These are phyloP conservation scores for Melanophora roralis DNA, from an alignment of 2,888 invertebrate species.

Conservation along the genomic window DNA sequence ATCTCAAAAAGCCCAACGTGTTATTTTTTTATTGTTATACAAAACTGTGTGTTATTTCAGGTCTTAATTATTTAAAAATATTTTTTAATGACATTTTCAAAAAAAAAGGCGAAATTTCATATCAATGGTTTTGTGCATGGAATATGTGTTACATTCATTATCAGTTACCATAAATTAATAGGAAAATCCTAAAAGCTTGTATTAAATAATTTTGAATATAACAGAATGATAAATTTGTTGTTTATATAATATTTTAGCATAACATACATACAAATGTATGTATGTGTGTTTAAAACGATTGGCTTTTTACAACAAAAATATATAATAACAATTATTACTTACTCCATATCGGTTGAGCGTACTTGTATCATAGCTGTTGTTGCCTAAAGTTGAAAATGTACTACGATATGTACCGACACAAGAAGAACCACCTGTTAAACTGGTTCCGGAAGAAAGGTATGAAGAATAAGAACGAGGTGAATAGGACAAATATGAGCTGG, in stretches of 20 bases:
- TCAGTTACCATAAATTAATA: slow-evolving; percentile 54
- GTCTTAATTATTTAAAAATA: slow-evolving; percentile 20
- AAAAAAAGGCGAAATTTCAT: slow-evolving; percentile 23
- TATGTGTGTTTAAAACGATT: neutral
- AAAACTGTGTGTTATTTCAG: slow-evolving; percentile 31
- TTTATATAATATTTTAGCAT: slow-evolving; percentile 25
- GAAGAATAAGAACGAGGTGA: slow-evolving; percentile 70
- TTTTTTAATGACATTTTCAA: slow-evolving; percentile 26
- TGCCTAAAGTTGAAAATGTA: slow-evolving; percentile 71
- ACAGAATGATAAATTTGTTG: slow-evolving; percentile 27
- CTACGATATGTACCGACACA: slow-evolving; percentile 72
- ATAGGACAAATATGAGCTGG: slow-evolving; percentile 67
- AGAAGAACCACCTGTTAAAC: slow-evolving; percentile 71
- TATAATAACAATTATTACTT: slow-evolving; percentile 68
- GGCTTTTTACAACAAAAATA: neutral
- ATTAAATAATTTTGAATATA: slow-evolving; percentile 43
- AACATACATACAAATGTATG: too few relatives aligned
- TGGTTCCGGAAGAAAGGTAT: slow-evolving; percentile 66
- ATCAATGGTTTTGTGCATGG: slow-evolving; percentile 35
- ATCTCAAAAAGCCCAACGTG: slow-evolving; percentile 14
- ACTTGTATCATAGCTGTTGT: slow-evolving; percentile 75
- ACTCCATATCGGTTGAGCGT: slow-evolving; percentile 77
- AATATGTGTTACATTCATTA: slow-evolving; percentile 29
- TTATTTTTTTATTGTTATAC: slow-evolving; percentile 16
- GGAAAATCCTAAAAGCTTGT: slow-evolving; percentile 58